Evolutionary conservation across 2,888 invertebrate genomes (phyloP), one percentile per base, ranked within the genome.

Genomic region (Thymelicus sylvestris): DNA sequence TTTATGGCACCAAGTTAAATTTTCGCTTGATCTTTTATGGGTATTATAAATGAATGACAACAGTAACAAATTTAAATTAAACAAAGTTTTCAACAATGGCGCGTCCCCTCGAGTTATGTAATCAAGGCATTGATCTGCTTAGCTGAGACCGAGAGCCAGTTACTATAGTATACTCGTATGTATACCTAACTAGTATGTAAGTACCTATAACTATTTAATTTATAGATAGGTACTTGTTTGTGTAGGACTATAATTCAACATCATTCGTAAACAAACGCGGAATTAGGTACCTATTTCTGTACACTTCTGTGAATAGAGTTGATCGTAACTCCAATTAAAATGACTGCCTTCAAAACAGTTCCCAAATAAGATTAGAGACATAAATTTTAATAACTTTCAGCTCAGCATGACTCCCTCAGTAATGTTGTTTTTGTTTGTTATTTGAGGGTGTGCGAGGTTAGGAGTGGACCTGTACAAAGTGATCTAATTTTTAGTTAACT

Each of bases 101-200:
- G 71, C 71, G 69, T 57, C 64, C 70, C 68, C 73, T 65, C 55
- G 38, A 71, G 73, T 72, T 73, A 76, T 69, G 69, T 75, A 76
- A 75, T 74, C 72, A 69, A 72, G 72, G 71, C 73, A 76, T 76
- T 74, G 74, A 74, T 76, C 74, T 75, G 73, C 75, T 67, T 76
- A 73, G 75, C 66, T 57, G 68, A 68, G 75, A 78, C 72, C 77
- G 75, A 74, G 77, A 71, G 72, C 60, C 57, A 48, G 31, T 59
- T 13, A 50, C 60, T 50, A 13, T n/a, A n/a, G n/a, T n/a, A n/a
- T n/a, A n/a, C n/a, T n/a, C 39, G 50, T 67, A 61, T 31, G 31
- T 31, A 31, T 31, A 3, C 3, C 1, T 31, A 19, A 19, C 19
- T 19, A 19, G 19, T 19, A 19, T 19, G 19, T 19, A 19, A 19